Conservation (phyloP, 1,140 invertebrate species). For the Wiebesia pumilae region DNA sequence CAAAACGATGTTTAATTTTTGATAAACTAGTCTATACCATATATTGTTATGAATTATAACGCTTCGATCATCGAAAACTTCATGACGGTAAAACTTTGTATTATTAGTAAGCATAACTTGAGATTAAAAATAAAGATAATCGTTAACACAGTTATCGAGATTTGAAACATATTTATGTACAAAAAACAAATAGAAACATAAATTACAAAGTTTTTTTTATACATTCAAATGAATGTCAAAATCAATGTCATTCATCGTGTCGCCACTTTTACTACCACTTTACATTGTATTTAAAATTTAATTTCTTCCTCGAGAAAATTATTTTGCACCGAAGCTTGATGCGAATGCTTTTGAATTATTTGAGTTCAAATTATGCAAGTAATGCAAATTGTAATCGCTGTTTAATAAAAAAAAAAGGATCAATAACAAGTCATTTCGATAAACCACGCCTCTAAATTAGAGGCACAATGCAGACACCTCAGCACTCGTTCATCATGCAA, state of each 20-base stretch:
- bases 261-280: too few species aligned
- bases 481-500: conserved; percentile 63
- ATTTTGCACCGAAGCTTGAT: too few species aligned
- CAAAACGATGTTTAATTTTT: not conserved
- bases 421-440: conserved; percentile 47
- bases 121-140: not conserved
- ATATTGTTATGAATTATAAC: not conserved
- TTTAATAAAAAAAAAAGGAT: not conserved
- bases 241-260: not conserved
- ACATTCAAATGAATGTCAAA: not conserved
- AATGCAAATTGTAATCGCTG: not conserved
- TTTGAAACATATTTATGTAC: not conserved
- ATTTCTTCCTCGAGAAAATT: too few species aligned
- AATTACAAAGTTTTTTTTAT: not conserved
- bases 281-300: too few species aligned
- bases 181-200: conserved; percentile 4
- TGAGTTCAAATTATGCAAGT: not conserved
- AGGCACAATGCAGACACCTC: conserved; percentile 60
- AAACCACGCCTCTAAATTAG: conserved; percentile 50
- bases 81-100: not conserved
- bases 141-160: not conserved
- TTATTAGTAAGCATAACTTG: not conserved
- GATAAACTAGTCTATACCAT: not conserved
- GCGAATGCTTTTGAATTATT: not conserved
- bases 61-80: not conserved